Evolutionary conservation across 2,888 invertebrate species (phyloP).

Genomic region (Rotaria macrura): DNA sequence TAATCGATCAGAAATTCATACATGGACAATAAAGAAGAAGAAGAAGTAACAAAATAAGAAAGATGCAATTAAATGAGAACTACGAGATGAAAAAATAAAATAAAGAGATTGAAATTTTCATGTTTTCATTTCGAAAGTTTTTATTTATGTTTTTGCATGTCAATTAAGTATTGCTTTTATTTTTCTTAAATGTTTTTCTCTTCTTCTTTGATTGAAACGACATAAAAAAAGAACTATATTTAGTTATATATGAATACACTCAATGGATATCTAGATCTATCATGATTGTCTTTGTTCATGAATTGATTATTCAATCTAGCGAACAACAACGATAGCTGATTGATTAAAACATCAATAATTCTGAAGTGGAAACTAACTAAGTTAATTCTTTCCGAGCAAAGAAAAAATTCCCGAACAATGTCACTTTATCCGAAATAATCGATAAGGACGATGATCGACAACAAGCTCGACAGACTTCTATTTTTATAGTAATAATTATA

Average conservation of each 20-base stretch:
- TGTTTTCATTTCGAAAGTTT: background rate
- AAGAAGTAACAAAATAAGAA: background rate
- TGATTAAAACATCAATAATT: background rate
- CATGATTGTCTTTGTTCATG: background rate
- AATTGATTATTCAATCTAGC: background rate
- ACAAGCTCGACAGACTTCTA: background rate
- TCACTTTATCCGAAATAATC: background rate
- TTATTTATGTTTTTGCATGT: background rate
- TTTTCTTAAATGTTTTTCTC: no score
- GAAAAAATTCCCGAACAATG: background rate
- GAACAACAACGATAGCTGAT: background rate
- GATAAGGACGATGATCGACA: background rate
- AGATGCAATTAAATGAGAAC: background rate
- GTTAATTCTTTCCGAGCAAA: background rate
- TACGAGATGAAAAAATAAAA: background rate
- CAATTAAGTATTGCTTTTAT: background rate
- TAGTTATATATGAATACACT: no score
- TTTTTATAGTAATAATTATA: background rate
- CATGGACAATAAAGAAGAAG: background rate
- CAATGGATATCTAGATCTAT: background rate
- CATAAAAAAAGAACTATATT: no score
- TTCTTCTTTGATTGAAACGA: no score
- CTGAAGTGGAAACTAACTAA: background rate
- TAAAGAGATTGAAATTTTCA: background rate
- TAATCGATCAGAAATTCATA: background rate